Percentiles rank a stretch among this genome's conserved stretches.
These are phyloP conservation scores for Lacerta bilineata DNA, from an alignment of 2,797 vertebrate genomes.

Conservation along the genomic window DNA sequence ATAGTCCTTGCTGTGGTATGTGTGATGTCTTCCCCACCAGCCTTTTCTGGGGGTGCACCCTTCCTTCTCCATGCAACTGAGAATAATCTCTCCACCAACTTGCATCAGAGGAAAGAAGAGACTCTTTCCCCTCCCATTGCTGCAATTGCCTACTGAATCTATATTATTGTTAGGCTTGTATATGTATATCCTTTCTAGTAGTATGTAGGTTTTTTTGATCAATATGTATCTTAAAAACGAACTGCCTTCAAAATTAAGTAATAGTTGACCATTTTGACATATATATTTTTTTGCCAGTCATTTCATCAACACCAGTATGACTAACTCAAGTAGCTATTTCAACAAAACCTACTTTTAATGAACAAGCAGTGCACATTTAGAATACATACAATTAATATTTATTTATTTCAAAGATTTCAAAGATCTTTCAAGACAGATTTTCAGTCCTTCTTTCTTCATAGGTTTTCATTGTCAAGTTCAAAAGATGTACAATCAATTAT, in stretches of 20 bases:
- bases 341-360: not conserved
- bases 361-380: not conserved
- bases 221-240: not conserved
- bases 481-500: not conserved
- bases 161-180: no score
- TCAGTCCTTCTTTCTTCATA: not conserved
- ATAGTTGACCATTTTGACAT: not conserved
- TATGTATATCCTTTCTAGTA: no score
- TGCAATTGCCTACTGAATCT: no score
- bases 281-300: not conserved
- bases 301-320: not conserved
- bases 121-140: no score
- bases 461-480: not conserved
- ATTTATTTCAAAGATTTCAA: not conserved
- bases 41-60: no score
- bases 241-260: not conserved
- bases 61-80: no score
- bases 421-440: not conserved
- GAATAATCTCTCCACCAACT: no score
- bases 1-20: no score
- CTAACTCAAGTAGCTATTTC: not conserved
- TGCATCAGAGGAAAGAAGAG: no score
- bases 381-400: not conserved
- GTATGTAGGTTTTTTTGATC: no score
- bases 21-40: no score